phyloP scores from a whole-genome alignment of 2,797 vertebrate genomes.

The Melanotaenia maccullochi region DNA sequence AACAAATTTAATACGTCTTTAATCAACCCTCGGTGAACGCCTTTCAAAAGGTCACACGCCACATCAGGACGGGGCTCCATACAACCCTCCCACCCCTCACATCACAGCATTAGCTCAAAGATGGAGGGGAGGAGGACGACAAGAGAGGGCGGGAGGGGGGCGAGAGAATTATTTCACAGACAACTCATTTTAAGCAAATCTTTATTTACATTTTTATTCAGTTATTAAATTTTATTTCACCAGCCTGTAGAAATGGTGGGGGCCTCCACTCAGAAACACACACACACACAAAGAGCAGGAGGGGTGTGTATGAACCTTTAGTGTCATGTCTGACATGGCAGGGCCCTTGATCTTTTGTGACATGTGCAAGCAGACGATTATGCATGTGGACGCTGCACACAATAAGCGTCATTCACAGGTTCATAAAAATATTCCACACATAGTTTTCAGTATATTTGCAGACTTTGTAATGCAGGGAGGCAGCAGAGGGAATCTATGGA shows the following conservation, averaged over 20 bases:
- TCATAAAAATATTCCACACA: conserved; percentile 16
- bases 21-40: conserved; percentile 93
- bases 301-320: conserved; percentile 81
- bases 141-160: conserved; percentile 80
- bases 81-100: conserved; percentile 38
- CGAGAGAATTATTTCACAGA: conserved; percentile 94
- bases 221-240: conserved; percentile 99
- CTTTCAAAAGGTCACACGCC: conserved; percentile 99
- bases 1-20: conserved; percentile 99
- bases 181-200: conserved; percentile 99
- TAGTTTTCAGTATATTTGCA: conserved; percentile 10
- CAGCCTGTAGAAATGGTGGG: conserved; percentile 41
- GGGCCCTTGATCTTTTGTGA: conserved; percentile 59
- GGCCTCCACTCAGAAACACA: conserved; percentile 53
- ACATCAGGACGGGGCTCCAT: conserved; percentile 90
- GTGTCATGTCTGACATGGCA: conserved; percentile 59
- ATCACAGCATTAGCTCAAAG: conserved; percentile 94
- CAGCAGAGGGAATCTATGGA: neutral
- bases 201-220: conserved; percentile 99
- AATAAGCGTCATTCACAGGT: conserved; percentile 37
- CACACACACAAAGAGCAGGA: conserved; percentile 82
- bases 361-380: conserved; percentile 18
- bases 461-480: conserved; percentile 11
- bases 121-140: conserved; percentile 85
- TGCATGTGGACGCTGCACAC: conserved; percentile 16